These are phyloP conservation scores for Geophilus truncorum DNA, from an alignment of 2,888 invertebrate species.

Conservation along the genomic window DNA sequence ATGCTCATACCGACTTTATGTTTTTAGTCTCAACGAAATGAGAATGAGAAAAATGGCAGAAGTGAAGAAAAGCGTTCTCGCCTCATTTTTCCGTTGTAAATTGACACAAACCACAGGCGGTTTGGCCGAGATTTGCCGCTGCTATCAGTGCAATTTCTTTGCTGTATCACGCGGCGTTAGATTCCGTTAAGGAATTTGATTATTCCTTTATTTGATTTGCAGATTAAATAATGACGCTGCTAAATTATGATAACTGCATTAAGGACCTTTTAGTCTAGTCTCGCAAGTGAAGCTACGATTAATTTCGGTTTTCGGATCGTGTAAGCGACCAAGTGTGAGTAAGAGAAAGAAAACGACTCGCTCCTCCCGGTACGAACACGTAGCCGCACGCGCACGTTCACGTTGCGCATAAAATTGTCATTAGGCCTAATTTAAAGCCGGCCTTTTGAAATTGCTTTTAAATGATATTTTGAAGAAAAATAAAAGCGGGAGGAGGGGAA, in stretches of 20 bases:
- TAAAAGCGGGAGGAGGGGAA: too few species aligned
- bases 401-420: not conserved
- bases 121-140: constrained; percentile 2
- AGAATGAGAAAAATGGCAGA: too few species aligned
- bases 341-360: constrained; percentile 22
- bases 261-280: constrained; percentile 4
- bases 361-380: not conserved
- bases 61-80: too few species aligned
- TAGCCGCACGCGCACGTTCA: not conserved
- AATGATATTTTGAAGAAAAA: not conserved
- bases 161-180: constrained; percentile 26
- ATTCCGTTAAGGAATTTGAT: constrained; percentile 29
- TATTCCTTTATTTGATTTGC: constrained; percentile 28
- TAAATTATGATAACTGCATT: constrained; percentile 31
- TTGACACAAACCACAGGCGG: constrained; percentile 15
- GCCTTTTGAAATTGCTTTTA: not conserved
- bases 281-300: constrained; percentile 22
- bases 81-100: not conserved
- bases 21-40: too few species aligned
- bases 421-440: not conserved
- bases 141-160: constrained; percentile 20
- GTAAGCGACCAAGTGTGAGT: constrained; percentile 5
- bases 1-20: too few species aligned
- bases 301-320: constrained; percentile 27
- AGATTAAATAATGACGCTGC: constrained; percentile 28